Percentiles rank a stretch among this genome's conserved stretches.
Evolutionary conservation across 2,113 vertebrate species (phyloP).

Genomic region (Tetrao urogallus): DNA sequence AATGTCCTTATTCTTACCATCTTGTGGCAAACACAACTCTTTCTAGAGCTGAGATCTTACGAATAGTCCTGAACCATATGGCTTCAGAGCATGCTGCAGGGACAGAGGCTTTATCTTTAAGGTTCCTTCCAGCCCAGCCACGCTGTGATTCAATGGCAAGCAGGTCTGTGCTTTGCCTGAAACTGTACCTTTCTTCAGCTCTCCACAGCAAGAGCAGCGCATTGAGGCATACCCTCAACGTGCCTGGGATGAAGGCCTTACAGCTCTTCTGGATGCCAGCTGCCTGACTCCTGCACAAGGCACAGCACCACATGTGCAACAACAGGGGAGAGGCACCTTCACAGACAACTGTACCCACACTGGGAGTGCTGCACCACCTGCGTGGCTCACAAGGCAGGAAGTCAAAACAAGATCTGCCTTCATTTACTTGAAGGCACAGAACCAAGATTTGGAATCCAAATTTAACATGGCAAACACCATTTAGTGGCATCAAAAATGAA

Average conservation of each 20-base stretch:
- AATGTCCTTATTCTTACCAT: not conserved
- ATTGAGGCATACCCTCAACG: rapidly evolving
- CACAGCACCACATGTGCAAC: not conserved
- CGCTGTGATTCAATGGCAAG: not conserved
- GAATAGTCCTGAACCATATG: not conserved
- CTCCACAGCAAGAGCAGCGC: not conserved
- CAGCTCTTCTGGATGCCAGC: not conserved
- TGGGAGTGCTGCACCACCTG: too few species aligned
- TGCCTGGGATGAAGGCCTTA: rapidly evolving
- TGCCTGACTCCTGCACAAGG: rapidly evolving
- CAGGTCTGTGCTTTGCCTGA: not conserved
- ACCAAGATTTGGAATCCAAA: not conserved
- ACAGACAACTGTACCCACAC: too few species aligned
- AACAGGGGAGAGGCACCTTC: too few species aligned
- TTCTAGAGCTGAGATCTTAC: rapidly evolving
- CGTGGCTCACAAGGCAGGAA: not conserved
- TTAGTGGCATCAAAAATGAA: not conserved
- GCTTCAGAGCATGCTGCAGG: not conserved
- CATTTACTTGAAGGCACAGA: not conserved
- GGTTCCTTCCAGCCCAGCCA: not conserved
- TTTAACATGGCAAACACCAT: not conserved
- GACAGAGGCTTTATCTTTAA: not conserved
- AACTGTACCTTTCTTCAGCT: not conserved
- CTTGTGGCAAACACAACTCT: not conserved
- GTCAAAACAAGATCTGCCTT: not conserved